Conservation (phyloP, 2,888 invertebrate species). For the Clistopyga incitator region DNA sequence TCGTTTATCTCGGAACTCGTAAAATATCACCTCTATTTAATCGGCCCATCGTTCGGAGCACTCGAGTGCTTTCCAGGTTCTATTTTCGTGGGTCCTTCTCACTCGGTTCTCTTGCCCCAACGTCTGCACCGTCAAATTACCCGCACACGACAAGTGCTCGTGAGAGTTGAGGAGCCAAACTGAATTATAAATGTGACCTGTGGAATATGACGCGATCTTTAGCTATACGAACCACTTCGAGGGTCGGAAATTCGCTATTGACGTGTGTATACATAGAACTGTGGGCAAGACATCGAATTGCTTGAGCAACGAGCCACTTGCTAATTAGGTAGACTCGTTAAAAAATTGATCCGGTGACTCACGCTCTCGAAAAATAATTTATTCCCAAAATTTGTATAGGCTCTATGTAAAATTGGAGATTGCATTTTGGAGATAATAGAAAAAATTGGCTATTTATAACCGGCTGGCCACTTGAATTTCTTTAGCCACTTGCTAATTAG, state of each 20-base stretch:
- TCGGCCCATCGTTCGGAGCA: background rate
- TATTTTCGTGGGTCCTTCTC: slow-evolving; percentile 28
- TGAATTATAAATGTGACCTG: slow-evolving; percentile 24
- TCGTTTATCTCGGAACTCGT: background rate
- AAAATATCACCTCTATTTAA: slow-evolving; percentile 6
- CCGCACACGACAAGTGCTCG: slow-evolving; percentile 2
- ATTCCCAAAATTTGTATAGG: no score
- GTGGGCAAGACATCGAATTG: no score
- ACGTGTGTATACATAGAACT: background rate
- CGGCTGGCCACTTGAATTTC: no score
- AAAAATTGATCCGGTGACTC: no score
- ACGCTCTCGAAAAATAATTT: no score
- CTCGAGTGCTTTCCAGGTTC: slow-evolving; percentile 12
- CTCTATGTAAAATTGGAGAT: no score
- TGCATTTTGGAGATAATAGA: no score
- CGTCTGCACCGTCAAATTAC: background rate
- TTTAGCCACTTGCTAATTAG: no score
- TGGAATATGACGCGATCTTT: background rate
- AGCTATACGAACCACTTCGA: background rate
- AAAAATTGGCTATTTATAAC: no score
- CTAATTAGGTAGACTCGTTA: no score
- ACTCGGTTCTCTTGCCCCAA: background rate
- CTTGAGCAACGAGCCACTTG: no score
- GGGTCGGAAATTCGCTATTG: background rate
- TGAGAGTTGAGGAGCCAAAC: slow-evolving; percentile 2